A percentile compares a stretch with the other conserved stretches of the same genome.
Conservation (phyloP, 2,888 invertebrate genomes). For the Scaptomyza cyrtandrae region DNA sequence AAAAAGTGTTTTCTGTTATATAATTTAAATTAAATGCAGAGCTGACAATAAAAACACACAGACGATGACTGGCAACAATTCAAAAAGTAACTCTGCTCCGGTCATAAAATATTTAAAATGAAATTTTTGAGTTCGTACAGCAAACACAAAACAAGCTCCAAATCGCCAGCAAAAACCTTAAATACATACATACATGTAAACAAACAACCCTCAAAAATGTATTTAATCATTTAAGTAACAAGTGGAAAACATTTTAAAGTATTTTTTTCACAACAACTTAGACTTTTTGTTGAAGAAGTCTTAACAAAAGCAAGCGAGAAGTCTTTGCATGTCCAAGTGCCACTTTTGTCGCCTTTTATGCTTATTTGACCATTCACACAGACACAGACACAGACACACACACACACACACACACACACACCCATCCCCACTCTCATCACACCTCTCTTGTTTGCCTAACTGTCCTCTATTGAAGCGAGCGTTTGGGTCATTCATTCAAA, state of each 20-base stretch:
- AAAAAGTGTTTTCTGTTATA: conserved; percentile 66
- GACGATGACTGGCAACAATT: conserved; percentile 55
- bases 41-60: conserved; percentile 75
- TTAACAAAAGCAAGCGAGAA: conserved; percentile 40
- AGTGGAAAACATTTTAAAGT: conserved; percentile 53
- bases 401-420: conserved; percentile 15
- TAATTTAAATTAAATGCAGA: conserved; percentile 81
- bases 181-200: conserved; percentile 26
- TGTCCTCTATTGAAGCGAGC: conserved; percentile 29
- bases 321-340: conserved; percentile 60
- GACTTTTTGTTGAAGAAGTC: conserved; percentile 30
- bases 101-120: conserved; percentile 80
- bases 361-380: conserved; percentile 70
- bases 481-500: conserved; percentile 64
- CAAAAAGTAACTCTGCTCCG: conserved; percentile 60
- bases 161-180: conserved; percentile 27
- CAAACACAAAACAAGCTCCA: conserved; percentile 17
- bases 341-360: conserved; percentile 81
- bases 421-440: neutral
- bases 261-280: conserved; percentile 22
- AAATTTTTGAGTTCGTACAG: conserved; percentile 52
- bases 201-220: conserved; percentile 60
- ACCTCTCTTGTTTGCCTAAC: conserved; percentile 2
- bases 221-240: conserved; percentile 76
- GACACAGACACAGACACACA: conserved; percentile 13